Base-by-base conservation (phyloP, 2,888 invertebrate genomes). In the Ypsolopha scabrella region DNA sequence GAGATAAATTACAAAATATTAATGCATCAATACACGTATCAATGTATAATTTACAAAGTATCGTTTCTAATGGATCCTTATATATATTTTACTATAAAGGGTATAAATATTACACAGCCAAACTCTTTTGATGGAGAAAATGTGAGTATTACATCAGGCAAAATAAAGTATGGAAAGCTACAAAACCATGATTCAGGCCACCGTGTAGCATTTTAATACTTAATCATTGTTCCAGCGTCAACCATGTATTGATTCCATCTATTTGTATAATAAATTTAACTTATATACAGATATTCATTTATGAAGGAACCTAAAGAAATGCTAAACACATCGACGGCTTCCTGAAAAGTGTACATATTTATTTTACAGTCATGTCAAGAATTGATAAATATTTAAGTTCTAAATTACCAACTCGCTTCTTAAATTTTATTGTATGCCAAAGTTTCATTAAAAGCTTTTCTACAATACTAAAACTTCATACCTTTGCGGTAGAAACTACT, bases 261-360 rank as follows among this genome's bases (percentile, higher is more conserved):
- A 36, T n/a, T n/a, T 50, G 41, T 8, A 11, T 41, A 43, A 41
- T 46, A 38, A 10, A 49, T 8, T 41, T 14, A 24, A 34, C 43
- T 43, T 59, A 57, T 52, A 50, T 24, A 24, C 24, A 51, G 51
- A 53, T 53, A 52, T 51, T 54, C 52, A 53, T 52, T 57, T 53
- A 54, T 54, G 52, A 54, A 53, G 24, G 4, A 3, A 49, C 52
- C 55, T 57, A 48, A 51, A 54, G 55, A 57, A 60, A 62, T 61
- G 54, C 78, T 81, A 79, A 65, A 60, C 57, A 75, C 70, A 71
- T 76, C 70, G 83, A 86, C 85, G 85, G 82, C 72, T 82, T 72
- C 55, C 82, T 82, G 82, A 82, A 73, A 41, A 50, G 47, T 43
- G 10, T 39, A 2, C 8, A n/a, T 48, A 38, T 39, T 38, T n/a